These are phyloP conservation scores for Pollachius pollachius DNA, from an alignment of 2,113 vertebrate genomes.

Conservation along the genomic window DNA sequence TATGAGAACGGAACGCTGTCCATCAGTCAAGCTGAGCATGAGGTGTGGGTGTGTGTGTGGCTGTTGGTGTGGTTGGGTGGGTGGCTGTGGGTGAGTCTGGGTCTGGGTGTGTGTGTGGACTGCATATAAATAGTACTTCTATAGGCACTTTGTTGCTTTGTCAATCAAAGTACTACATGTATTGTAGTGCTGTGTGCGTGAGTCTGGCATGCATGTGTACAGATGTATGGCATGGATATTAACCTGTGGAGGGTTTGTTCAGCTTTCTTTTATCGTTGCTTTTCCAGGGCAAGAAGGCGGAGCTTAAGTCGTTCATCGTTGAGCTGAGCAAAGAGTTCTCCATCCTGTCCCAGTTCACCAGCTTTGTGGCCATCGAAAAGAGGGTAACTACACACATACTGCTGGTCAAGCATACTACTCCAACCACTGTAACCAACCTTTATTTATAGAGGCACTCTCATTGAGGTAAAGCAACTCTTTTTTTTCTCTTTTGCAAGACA, in stretches of 20 bases:
- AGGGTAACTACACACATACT: conserved; percentile 68
- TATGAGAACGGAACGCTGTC: conserved; percentile 84
- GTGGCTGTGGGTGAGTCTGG: conserved; percentile 3
- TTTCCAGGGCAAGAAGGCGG: conserved; percentile 80
- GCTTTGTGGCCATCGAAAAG: conserved; percentile 87
- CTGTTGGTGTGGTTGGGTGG: conserved; percentile 2
- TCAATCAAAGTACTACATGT: too few relatives aligned
- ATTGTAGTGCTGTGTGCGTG: conserved; percentile 12
- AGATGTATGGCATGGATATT: conserved; percentile 1
- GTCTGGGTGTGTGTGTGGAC: not conserved
- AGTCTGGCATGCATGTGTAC: not conserved
- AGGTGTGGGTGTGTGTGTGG: conserved; percentile 67
- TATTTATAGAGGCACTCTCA: too few relatives aligned
- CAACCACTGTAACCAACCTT: not conserved
- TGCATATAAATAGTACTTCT: too few relatives aligned
- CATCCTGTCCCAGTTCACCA: conserved; percentile 86
- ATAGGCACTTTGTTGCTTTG: too few relatives aligned
- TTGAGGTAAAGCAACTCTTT: too few relatives aligned
- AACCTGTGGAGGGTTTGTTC: not conserved
- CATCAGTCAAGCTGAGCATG: conserved; percentile 73
- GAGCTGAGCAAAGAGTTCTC: conserved; percentile 84
- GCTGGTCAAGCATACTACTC: not conserved
- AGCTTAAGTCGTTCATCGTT: conserved; percentile 79
- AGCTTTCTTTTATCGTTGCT: not conserved
- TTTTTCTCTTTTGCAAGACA: too few relatives aligned